Evolutionary conservation across 1,140 invertebrate species (phyloP), one percentile per base, ranked within the genome.

Genomic region (Diachasma alloeum): DNA sequence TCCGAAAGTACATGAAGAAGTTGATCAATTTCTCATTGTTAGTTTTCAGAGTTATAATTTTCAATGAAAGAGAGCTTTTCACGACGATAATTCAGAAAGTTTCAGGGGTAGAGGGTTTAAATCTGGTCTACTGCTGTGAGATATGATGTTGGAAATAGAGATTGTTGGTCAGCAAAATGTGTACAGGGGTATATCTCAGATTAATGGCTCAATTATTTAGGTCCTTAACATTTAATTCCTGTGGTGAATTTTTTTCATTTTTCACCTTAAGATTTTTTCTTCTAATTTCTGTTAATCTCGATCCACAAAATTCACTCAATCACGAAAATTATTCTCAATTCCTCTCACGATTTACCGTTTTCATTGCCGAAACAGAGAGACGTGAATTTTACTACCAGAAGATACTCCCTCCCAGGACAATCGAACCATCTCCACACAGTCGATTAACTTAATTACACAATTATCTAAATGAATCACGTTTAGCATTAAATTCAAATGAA

Each of bases 361-460:
- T 53, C 48, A 53, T 53, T 53, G 48, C 17, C 59, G 59, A 26
- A 63, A 63, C 59, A 63, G 22, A 63, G 59, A 75, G 72, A 56
- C 71, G 36, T 68, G 17, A 26, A 78, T 75, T 78, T 78, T 78
- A 78, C 67, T 71, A 70, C 59, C 22, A 63, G 11, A 63, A 63
- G 13, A 63, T 19, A 8, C 59, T 31, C 19, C 59, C 59, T 63
- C 59, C 59, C 59, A n/a, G 6, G 24, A 19, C 59, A 63, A 31
- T 63, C 59, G 59, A 63, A 63, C 24, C 3, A 63, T 63, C 24
- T 63, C 59, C 22, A 63, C n/a, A 56, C 59, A 73, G 44, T 53
- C 85, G 83, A 87, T 87, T 87, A 87, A 86, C 83, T 87, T 87
- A 85, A 87, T 87, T 86, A 87, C 81, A 83, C 85, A 85, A 87